phyloP scores from a whole-genome alignment of 2,888 invertebrate genomes.

The Adelphocoris suturalis region DNA sequence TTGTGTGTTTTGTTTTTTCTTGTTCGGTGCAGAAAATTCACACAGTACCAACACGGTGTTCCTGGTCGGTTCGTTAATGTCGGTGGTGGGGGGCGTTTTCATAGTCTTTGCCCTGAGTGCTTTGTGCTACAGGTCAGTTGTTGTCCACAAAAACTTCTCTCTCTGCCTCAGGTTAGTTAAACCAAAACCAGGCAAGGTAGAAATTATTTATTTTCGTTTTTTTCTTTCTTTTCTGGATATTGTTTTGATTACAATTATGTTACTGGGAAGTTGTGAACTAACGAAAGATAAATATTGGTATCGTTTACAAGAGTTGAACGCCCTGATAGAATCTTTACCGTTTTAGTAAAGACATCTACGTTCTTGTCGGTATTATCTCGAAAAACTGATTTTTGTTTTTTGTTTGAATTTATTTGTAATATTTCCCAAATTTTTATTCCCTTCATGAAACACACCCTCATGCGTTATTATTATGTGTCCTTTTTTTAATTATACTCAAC shows the following conservation, averaged over 20 bases:
- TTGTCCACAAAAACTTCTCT: conserved; percentile 99
- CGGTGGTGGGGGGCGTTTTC: conserved; percentile 99
- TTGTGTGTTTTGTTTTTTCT: conserved; percentile 72
- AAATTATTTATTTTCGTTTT: conserved; percentile 68
- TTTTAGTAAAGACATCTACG: too few species aligned
- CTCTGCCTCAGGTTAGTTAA: conserved; percentile 97
- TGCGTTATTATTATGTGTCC: too few species aligned
- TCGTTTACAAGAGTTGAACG: too few species aligned
- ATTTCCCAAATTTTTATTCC: too few species aligned
- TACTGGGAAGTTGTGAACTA: conserved; percentile 54
- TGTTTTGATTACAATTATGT: conserved; percentile 43
- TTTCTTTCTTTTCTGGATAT: conserved; percentile 62
- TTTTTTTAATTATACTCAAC: too few species aligned
- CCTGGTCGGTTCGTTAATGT: conserved; percentile 98
- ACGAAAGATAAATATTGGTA: not conserved
- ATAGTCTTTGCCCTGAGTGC: conserved; percentile 99
- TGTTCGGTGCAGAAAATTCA: conserved; percentile 89
- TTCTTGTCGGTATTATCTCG: too few species aligned
- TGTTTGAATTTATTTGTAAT: too few species aligned
- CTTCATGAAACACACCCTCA: too few species aligned
- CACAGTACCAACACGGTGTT: conserved; percentile 98
- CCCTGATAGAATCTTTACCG: too few species aligned
- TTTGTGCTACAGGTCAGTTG: conserved; percentile 99
- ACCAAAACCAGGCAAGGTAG: conserved; percentile 68
- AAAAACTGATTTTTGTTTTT: too few species aligned